These are phyloP conservation scores for Psix sp. DNA, from an alignment of 1,140 invertebrate genomes.

Conservation along the genomic window DNA sequence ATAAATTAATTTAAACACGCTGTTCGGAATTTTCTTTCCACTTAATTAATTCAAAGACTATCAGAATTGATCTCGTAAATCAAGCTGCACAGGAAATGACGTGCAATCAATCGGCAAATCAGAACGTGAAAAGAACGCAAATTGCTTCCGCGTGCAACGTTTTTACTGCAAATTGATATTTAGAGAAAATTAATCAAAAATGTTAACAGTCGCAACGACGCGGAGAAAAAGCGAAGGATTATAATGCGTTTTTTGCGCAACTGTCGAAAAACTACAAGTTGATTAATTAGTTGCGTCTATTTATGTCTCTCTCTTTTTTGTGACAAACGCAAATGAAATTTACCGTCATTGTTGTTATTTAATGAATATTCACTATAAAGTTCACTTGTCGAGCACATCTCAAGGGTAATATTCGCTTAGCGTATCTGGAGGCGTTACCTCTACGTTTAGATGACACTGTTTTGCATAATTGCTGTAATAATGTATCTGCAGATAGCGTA, in stretches of 20 bases:
- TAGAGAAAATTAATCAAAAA: background rate
- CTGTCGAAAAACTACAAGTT: too few relatives aligned
- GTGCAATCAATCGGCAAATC: slow-evolving; percentile 35
- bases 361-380: slow-evolving; percentile 32
- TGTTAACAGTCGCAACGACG: too few relatives aligned
- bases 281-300: too few relatives aligned
- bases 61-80: slow-evolving; percentile 24
- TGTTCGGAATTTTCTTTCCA: slow-evolving; percentile 7
- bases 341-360: slow-evolving; percentile 20
- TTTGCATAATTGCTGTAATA: slow-evolving; percentile 67
- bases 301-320: too few relatives aligned
- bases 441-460: slow-evolving; percentile 27
- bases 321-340: too few relatives aligned
- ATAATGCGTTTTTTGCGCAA: too few relatives aligned
- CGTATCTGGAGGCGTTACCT: slow-evolving; percentile 34
- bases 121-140: slow-evolving; percentile 27
- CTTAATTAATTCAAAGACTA: slow-evolving; percentile 15
- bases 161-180: background rate
- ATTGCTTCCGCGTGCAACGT: slow-evolving; percentile 22
- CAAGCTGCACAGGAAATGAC: slow-evolving; percentile 32
- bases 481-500: slow-evolving; percentile 21
- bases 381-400: slow-evolving; percentile 25
- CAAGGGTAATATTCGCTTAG: slow-evolving; percentile 37
- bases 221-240: too few relatives aligned
- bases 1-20: slow-evolving; percentile 13